A percentile compares a stretch with the other conserved stretches of the same genome.
Evolutionary conservation across 1,140 invertebrate genomes (phyloP).

Genomic region (Aphelinus atriplicis): DNA sequence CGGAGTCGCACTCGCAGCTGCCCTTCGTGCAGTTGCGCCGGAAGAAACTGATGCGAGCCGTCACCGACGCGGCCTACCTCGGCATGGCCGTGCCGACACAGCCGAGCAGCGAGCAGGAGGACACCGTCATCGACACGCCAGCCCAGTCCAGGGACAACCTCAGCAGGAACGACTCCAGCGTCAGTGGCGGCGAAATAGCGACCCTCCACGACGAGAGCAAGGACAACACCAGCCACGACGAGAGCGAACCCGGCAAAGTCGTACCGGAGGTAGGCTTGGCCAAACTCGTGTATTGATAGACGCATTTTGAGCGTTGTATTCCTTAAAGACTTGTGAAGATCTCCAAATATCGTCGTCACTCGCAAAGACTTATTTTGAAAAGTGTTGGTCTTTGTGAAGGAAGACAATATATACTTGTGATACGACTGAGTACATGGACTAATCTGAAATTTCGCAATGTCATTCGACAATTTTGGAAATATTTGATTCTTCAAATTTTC

Average conservation of each 20-base stretch:
- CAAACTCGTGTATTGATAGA: too few species aligned
- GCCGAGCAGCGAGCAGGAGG: conserved; percentile 42
- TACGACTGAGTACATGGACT: too few species aligned
- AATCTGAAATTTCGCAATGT: too few species aligned
- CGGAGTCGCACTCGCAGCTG: conserved; percentile 58
- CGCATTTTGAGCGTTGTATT: too few species aligned
- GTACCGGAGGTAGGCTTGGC: conserved; percentile 31
- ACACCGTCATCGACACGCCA: conserved; percentile 43
- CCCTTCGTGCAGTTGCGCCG: conserved; percentile 53
- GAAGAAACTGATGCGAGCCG: conserved; percentile 69
- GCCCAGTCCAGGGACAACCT: conserved; percentile 57
- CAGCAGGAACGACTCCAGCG: conserved; percentile 59
- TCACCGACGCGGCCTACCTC: conserved; percentile 70
- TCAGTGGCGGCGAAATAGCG: conserved; percentile 52
- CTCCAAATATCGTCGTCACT: too few species aligned
- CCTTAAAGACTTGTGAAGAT: too few species aligned
- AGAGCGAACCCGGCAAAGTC: conserved; percentile 45
- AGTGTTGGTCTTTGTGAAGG: too few species aligned
- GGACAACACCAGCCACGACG: conserved; percentile 50
- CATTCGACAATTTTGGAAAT: too few species aligned
- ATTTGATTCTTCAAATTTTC: too few species aligned
- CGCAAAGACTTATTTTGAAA: too few species aligned
- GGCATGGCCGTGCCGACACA: neutral
- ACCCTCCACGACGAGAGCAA: conserved; percentile 45
- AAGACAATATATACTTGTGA: too few species aligned